phyloP scores from a whole-genome alignment of 2,113 vertebrate species.

The Nyctibius bracteatus region DNA sequence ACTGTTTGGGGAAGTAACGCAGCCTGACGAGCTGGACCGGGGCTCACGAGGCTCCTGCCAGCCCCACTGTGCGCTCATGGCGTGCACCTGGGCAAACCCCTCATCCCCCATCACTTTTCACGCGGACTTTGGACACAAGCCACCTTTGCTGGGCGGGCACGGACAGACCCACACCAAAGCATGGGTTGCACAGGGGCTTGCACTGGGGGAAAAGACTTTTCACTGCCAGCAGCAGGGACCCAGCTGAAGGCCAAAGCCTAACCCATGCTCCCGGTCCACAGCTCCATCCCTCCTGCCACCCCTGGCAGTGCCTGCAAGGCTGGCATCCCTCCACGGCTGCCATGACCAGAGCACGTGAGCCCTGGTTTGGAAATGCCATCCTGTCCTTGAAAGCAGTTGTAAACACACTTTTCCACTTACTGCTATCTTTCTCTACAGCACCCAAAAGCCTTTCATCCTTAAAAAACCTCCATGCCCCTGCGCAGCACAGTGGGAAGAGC shows the following conservation, averaged over 20 bases:
- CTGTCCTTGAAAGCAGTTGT: not conserved
- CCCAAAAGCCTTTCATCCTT: not conserved
- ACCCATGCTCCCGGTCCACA: accelerated
- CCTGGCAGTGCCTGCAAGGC: not conserved
- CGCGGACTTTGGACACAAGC: accelerated
- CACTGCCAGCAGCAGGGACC: not conserved
- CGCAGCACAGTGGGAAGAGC: not conserved
- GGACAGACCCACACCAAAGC: not conserved
- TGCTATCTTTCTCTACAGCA: not conserved
- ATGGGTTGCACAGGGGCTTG: not conserved
- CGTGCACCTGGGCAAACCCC: not conserved
- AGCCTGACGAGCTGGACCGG: accelerated
- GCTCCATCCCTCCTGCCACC: not conserved
- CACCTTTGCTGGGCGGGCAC: accelerated
- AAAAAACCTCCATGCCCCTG: not conserved
- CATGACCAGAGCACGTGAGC: not conserved
- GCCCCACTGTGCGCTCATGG: not conserved
- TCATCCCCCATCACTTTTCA: not conserved
- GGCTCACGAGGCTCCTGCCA: not conserved
- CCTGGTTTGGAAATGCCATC: not conserved
- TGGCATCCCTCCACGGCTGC: not conserved
- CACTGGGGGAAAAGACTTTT: not conserved
- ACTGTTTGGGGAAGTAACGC: not conserved
- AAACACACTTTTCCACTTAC: not conserved
- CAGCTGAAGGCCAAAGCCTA: not conserved